Conservation (phyloP, 2,113 vertebrate species). For the Prochilodus magdalenae region DNA sequence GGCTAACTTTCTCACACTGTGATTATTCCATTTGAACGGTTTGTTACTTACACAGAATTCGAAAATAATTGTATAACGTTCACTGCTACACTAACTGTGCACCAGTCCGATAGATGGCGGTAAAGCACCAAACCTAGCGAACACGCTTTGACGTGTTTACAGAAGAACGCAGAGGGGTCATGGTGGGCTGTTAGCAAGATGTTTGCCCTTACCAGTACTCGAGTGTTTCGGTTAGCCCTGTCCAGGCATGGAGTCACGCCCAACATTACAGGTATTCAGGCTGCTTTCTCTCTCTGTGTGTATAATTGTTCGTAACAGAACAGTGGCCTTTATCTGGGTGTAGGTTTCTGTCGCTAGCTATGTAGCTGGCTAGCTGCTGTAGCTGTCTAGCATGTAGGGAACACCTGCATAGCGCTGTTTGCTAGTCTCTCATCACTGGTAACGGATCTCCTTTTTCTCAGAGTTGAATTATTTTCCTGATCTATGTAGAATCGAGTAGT, state of each 20-base stretch:
- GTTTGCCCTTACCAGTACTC: constrained; percentile 36
- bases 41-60: no score
- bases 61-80: background rate
- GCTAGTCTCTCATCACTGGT: no score
- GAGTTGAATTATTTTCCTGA: no score
- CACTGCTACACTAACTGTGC: background rate
- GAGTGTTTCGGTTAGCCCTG: constrained; percentile 14
- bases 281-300: background rate
- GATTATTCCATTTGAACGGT: background rate
- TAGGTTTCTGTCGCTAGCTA: background rate
- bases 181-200: constrained; percentile 21
- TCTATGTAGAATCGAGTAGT: no score
- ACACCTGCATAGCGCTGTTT: no score
- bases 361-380: no score
- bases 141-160: background rate
- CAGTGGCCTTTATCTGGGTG: background rate
- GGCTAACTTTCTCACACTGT: background rate
- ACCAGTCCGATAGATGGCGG: constrained; percentile 32
- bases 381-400: no score
- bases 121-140: background rate
- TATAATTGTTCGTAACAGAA: background rate
- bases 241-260: background rate
- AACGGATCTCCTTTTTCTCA: no score
- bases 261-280: constrained; percentile 34
- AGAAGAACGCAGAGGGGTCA: constrained; percentile 21